A percentile compares a stretch with the other conserved stretches of the same genome.
These are phyloP conservation scores for Zhuqinia jingwanae DNA, from an alignment of 2,888 invertebrate genomes.

Conservation along the genomic window DNA sequence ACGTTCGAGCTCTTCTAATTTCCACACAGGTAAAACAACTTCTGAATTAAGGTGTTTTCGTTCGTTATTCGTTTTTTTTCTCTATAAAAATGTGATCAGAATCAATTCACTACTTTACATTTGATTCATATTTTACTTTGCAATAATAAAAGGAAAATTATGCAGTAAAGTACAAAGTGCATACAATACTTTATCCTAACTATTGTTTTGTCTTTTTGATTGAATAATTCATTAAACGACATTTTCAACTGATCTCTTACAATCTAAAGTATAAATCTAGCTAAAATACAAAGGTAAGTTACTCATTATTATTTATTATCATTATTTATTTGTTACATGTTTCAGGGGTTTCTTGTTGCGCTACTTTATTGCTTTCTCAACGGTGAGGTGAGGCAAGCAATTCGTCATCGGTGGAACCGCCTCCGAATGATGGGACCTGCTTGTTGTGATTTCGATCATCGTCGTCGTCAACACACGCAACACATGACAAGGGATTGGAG, in stretches of 20 bases:
- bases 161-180: slow-evolving; percentile 17
- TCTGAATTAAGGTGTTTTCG: not conserved
- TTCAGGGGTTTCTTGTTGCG: slow-evolving; percentile 93
- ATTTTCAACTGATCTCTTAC: not conserved
- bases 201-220: not conserved
- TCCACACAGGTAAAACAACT: slow-evolving; percentile 95
- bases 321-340: slow-evolving; percentile 64
- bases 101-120: too few species aligned
- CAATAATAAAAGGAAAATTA: not conserved
- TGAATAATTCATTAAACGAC: slow-evolving; percentile 33
- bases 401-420: slow-evolving; percentile 90
- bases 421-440: slow-evolving; percentile 85
- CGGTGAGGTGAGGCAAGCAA: slow-evolving; percentile 93
- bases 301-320: not conserved
- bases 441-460: slow-evolving; percentile 71
- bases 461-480: slow-evolving; percentile 66
- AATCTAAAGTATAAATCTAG: too few species aligned
- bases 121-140: too few species aligned
- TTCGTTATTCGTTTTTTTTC: not conserved
- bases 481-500: slow-evolving; percentile 84
- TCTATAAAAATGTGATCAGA: too few species aligned
- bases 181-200: not conserved
- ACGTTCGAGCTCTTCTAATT: slow-evolving; percentile 89
- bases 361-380: slow-evolving; percentile 96
- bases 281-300: too few species aligned